Base-by-base conservation (phyloP, 2,113 vertebrate species). In the Syrrhaptes paradoxus region DNA sequence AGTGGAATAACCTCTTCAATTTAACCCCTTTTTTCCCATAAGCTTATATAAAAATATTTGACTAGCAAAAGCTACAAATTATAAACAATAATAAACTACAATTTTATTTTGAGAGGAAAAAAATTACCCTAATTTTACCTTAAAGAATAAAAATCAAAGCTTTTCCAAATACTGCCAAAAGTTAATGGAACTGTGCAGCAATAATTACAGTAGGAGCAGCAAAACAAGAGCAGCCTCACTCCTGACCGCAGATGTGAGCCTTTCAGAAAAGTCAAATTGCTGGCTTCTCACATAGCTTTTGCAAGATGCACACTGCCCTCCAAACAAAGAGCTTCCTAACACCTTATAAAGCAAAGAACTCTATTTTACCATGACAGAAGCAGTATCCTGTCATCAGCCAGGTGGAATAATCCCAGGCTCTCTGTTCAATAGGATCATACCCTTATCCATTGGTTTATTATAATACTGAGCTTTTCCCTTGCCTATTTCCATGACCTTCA, bases 41-140 rank as follows among this genome's bases (percentile, higher is more conserved):
- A 82, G 36, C 9, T 61, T 87, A 36, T 46, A 61, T 17, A 78
- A 83, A 93, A 81, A 67, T 52, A 68, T 65, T 71, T 68, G 48
- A 85, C 45, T 89, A 75, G 52, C 19, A 84, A 95, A 90, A 90
- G 52, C 65, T 72, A 72, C 41, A 75, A 66, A 85, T 87, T 67
- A 78, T 81, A 95, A 94, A 88, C 73, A 91, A 89, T 43, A 88
- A 90, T 77, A 84, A 93, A 68, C 65, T 54, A 61, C 52, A 81
- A 77, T 51, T 90, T 72, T 32, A 54, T 21, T 65, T 90, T 85
- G 48, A 90, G 26, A 77, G 16, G 31, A 65, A 92, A 90, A 90
- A 81, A 41, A 38, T 26, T 74, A 61, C 13, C 17, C 17, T 49
- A 41, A 58, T 77, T 75, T 46, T 85, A 71, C n/a, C 25, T 84